Percentiles rank a stretch among this genome's conserved stretches.
These are phyloP conservation scores for Sinella curviseta DNA, from an alignment of 1,140 invertebrate genomes.

Conservation along the genomic window DNA sequence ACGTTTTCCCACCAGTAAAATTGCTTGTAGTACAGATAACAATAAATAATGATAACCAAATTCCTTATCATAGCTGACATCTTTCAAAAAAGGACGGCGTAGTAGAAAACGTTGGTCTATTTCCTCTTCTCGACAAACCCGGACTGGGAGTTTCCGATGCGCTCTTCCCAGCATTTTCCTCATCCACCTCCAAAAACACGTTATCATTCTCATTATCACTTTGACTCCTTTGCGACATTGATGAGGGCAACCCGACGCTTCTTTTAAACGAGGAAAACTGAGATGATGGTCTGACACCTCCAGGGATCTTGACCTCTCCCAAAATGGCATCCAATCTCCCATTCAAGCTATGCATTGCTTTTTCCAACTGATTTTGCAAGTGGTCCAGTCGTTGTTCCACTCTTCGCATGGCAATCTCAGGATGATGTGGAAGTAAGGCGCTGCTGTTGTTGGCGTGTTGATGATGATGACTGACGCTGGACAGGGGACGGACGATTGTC, in stretches of 20 bases:
- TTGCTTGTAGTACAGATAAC: too few relatives aligned
- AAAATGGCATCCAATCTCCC: background rate
- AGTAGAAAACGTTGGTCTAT: background rate
- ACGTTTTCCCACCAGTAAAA: too few relatives aligned
- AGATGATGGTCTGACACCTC: background rate
- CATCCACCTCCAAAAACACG: background rate
- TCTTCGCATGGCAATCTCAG: background rate
- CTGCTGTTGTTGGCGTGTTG: too few relatives aligned
- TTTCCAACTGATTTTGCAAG: slow-evolving; percentile 39
- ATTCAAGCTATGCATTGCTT: background rate
- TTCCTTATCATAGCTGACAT: background rate
- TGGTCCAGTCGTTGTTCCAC: slow-evolving; percentile 39
- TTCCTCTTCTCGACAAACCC: background rate
- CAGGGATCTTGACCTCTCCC: background rate
- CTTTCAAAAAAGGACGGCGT: background rate
- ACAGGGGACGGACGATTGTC: slow-evolving; percentile 8
- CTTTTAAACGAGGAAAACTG: background rate
- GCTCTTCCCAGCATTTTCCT: background rate
- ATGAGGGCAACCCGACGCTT: too few relatives aligned
- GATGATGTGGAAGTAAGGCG: background rate
- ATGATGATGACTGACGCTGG: background rate
- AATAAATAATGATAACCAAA: too few relatives aligned
- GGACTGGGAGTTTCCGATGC: background rate
- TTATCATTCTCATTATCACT: slow-evolving; percentile 11
- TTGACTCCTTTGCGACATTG: background rate